Conservation (phyloP, 1,140 invertebrate species). For the Mamestra configurata region DNA sequence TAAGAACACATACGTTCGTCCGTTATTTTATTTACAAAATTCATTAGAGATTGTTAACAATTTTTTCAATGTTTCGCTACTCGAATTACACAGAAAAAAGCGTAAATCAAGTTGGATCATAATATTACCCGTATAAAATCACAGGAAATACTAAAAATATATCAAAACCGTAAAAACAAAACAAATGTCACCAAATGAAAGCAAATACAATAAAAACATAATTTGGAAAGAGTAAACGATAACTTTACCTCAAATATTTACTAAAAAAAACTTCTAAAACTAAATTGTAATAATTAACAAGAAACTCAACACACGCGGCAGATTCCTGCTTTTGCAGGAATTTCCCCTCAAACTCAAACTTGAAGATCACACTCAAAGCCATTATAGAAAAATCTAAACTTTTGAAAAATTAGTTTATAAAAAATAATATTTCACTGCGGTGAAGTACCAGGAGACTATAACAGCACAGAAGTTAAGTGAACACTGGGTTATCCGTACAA, state of each 20-base stretch:
- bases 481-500: constrained; percentile 54
- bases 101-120: too few relatives aligned
- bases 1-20: too few relatives aligned
- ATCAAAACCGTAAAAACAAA: neutral
- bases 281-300: constrained; percentile 51
- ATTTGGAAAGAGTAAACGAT: neutral
- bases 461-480: constrained; percentile 47
- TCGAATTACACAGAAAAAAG: too few relatives aligned
- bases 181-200: neutral
- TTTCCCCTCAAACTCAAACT: constrained; percentile 31
- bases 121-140: too few relatives aligned
- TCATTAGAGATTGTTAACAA: too few relatives aligned
- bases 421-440: constrained; percentile 20
- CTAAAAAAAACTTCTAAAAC: constrained; percentile 40
- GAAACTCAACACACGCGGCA: constrained; percentile 55
- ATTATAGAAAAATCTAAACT: constrained; percentile 44
- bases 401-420: neutral
- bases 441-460: constrained; percentile 60
- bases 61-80: too few relatives aligned
- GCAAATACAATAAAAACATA: constrained; percentile 1
- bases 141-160: constrained; percentile 39
- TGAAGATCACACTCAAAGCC: constrained; percentile 54
- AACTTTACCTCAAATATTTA: constrained; percentile 38
- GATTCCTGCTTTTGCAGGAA: constrained; percentile 40
- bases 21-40: too few relatives aligned